Base-by-base conservation (phyloP, 2,113 vertebrate genomes). In the Calypte anna region DNA sequence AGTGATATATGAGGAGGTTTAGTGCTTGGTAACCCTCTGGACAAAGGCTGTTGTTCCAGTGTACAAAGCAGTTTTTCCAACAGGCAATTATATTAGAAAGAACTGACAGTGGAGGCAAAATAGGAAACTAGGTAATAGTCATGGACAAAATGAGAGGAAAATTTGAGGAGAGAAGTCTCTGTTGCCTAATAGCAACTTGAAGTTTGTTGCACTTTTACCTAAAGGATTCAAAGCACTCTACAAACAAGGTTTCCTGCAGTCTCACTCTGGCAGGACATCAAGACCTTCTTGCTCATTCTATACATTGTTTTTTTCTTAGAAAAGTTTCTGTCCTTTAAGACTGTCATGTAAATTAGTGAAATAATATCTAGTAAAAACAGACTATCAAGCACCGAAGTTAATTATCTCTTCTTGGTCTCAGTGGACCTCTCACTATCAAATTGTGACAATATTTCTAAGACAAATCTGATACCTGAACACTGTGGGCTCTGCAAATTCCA, bases 311-410 rank as follows among this genome's bases (percentile, higher is more conserved):
- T 74, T 24, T 27, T 7, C 5, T 30, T 17, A 27, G 40, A 8
- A 75, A 72, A 81, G 77, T 58, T 70, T 85, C 58, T 84, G 24
- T 82, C 75, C 76, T 90, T 66, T 86, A 77, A 91, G 72, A 51
- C 51, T 91, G 59, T 94, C 79, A 83, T 33, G 43, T 86, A 88
- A 90, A 90, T 74, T 95, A 33, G 53, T 88, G 43, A 93, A 93
- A 74, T 88, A 93, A 81, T 88, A 90, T 15, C 33, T 90, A 83
- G 79, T 82, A 91, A 92, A 91, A 96, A 88, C 7, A 85, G 93
- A 90, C 84, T 91, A 82, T 74, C 68, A 77, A 88, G 73, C 28
- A 83, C 43, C 30, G 55, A 90, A 94, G 76, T 88, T 83, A 92
- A 90, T 93, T 86, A 48, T 90, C 72, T 93, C 55, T 86, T 62